Evolutionary conservation across 2,888 invertebrate genomes (phyloP), one percentile per base, ranked within the genome.

Genomic region (Drosophila acutilabella): DNA sequence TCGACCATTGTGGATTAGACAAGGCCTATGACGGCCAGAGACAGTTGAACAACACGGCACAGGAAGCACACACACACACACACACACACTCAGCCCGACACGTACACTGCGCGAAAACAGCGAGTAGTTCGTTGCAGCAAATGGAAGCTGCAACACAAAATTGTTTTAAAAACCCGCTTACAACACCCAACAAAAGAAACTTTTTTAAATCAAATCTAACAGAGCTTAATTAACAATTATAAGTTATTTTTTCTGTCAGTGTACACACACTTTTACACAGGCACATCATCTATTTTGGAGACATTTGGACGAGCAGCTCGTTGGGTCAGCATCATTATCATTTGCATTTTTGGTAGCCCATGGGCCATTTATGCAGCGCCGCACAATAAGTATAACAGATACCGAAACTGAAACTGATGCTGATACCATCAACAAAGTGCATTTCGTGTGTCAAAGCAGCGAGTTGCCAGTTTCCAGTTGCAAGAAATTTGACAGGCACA

Each of bases 1-100:
- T 82, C 56, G 64, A 53, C 75, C 80, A 77, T 68, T 82, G 64
- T 88, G 80, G 71, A 74, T 74, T 74, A 64, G 64, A 75, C 64
- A 78, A 69, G 65, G 75, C 75, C 75, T 69, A 78, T 54, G 38
- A 33, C 38, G 51, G n/a, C 13, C 47, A 33, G 13, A 40, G 54
- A 71, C 64, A 76, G 44, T 33, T 60, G 42, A 47, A 60, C 42
- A 47, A 41, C 59, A 52, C 52, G 59, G 26, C 23, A 20, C 53
- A 56, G 33, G 13, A 53, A 51, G 42, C 36, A 23, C n/a, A 30
- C 18, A 36, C 40, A 45, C 52, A 38, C 6, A 11, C 30, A 42
- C 14, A 42, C 33, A 23, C 26, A 33, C 8, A 30, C 23, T 4
- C 30, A 42, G 18, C 33, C 23, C 26, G 23, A 2, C 20, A 30